Percentiles rank a stretch among this genome's conserved stretches.
Conservation (phyloP, 2,797 vertebrate species). For the Catostomus latipinnis region DNA sequence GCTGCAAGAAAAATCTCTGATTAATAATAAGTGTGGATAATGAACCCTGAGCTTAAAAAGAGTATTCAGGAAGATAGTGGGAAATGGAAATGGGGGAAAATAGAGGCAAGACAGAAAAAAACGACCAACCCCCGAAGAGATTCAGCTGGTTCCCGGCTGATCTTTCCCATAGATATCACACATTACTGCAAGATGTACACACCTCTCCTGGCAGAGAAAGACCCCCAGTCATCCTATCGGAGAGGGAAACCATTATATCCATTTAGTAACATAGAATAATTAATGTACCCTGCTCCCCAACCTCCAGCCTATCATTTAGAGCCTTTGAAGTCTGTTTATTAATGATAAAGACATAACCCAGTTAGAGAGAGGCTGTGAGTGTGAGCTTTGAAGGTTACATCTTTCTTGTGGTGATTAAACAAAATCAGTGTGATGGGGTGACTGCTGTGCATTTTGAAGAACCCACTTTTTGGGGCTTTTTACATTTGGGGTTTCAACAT, state of each 20-base stretch:
- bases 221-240: not conserved
- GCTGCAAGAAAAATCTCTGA: slow-evolving; percentile 43
- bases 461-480: not conserved
- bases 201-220: slow-evolving; percentile 2
- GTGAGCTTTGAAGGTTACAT: slow-evolving; percentile 24
- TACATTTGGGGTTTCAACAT: not conserved
- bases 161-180: slow-evolving; percentile 28
- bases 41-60: slow-evolving; percentile 34
- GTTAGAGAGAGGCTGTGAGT: slow-evolving; percentile 27
- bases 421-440: slow-evolving; percentile 21
- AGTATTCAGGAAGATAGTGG: slow-evolving; percentile 21
- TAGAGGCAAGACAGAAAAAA: not conserved
- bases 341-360: slow-evolving; percentile 51
- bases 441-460: slow-evolving; percentile 10
- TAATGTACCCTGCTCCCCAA: slow-evolving; percentile 44
- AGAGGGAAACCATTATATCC: slow-evolving; percentile 24
- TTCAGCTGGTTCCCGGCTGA: slow-evolving; percentile 13
- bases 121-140: not conserved
- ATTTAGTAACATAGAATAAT: slow-evolving; percentile 50
- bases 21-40: slow-evolving; percentile 48
- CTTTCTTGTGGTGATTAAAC: slow-evolving; percentile 21
- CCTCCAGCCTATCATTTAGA: slow-evolving; percentile 66
- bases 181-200: not conserved
- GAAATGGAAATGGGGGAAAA: slow-evolving; percentile 11
- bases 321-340: slow-evolving; percentile 65